Evolutionary conservation across 2,113 vertebrate species (phyloP).

Genomic region (Hippocampus mohnikei): DNA sequence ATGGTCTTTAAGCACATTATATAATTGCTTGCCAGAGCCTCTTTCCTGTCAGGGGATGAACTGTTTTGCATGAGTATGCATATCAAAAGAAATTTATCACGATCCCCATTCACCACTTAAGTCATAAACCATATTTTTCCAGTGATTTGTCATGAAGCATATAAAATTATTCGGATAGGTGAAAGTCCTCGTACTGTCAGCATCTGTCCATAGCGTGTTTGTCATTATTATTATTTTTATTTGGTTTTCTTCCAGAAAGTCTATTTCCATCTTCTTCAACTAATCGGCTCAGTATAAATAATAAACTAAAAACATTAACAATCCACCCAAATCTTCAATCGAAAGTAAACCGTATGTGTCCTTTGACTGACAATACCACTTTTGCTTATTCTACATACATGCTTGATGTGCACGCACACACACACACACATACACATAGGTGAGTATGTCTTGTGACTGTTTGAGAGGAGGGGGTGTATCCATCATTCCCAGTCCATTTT

Average conservation of each 20-base stretch:
- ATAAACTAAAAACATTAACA: slow-evolving; percentile 26
- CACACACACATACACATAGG: too few species aligned
- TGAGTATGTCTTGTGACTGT: slow-evolving; percentile 44
- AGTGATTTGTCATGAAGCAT: slow-evolving; percentile 67
- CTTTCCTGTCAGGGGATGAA: slow-evolving; percentile 72
- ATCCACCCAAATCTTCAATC: neutral
- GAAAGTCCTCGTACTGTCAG: slow-evolving; percentile 65
- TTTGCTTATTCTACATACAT: neutral
- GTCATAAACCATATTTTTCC: slow-evolving; percentile 55
- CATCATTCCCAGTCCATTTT: slow-evolving; percentile 63
- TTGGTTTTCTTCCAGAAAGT: slow-evolving; percentile 78
- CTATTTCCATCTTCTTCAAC: slow-evolving; percentile 77
- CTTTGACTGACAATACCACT: neutral
- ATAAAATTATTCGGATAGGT: slow-evolving; percentile 90
- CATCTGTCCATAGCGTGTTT: neutral
- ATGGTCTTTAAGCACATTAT: slow-evolving; percentile 92
- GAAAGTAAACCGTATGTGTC: neutral
- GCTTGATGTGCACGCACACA: slow-evolving; percentile 19
- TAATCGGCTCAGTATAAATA: slow-evolving; percentile 55
- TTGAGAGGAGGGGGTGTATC: slow-evolving; percentile 67
- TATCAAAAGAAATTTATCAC: slow-evolving; percentile 43
- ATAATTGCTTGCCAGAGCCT: slow-evolving; percentile 82
- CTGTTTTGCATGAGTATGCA: slow-evolving; percentile 65
- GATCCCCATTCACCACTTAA: slow-evolving; percentile 41
- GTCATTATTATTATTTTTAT: neutral